Conservation (phyloP, 2,113 vertebrate genomes). For the Mionectes macconnelli region DNA sequence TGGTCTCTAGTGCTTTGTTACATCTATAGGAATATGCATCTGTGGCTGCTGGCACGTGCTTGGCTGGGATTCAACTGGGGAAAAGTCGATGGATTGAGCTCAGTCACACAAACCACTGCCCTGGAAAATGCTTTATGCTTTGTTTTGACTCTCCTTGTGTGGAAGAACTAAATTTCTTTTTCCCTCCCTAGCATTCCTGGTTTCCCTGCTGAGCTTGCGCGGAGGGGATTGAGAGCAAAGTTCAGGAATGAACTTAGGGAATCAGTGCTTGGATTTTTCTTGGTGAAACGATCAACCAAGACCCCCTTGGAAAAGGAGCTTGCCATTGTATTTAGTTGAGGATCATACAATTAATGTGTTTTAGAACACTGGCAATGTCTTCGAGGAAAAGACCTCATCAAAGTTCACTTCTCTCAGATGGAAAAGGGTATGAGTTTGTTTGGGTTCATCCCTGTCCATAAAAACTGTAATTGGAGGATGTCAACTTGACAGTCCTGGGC, state of each 20-base stretch:
- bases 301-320: background rate
- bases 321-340: background rate
- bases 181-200: background rate
- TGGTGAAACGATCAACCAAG: background rate
- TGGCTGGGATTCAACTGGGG: background rate
- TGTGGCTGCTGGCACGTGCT: background rate
- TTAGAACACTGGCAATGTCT: background rate
- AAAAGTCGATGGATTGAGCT: background rate
- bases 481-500: background rate
- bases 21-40: background rate
- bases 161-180: background rate
- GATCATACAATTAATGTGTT: background rate
- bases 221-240: background rate
- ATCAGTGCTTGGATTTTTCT: background rate
- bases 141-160: background rate
- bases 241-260: background rate
- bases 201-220: background rate
- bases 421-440: fast-evolving
- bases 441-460: background rate
- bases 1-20: background rate
- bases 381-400: background rate
- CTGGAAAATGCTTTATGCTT: background rate
- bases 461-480: background rate
- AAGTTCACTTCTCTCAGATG: background rate
- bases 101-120: background rate